Conservation (phyloP, 1,140 invertebrate species). For the Brachystomella parvula region DNA sequence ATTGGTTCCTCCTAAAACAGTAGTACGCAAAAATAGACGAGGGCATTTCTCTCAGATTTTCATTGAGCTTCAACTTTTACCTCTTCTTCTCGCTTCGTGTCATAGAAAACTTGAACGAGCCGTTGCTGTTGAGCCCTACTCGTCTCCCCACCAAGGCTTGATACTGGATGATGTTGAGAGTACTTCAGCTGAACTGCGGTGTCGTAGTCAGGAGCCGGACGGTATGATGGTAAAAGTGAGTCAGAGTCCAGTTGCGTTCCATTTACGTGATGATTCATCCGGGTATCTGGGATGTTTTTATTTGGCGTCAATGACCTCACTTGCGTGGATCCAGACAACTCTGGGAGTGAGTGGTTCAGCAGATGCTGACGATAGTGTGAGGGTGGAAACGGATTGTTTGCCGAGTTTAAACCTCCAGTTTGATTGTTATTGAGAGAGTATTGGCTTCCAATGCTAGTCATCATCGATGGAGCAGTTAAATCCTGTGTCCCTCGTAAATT, state of each 20-base stretch:
- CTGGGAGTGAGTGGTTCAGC: slow-evolving; percentile 28
- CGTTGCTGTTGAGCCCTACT: too few relatives aligned
- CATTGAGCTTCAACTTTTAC: too few relatives aligned
- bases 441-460: slow-evolving; percentile 25
- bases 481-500: slow-evolving; percentile 29
- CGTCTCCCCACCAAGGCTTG: too few relatives aligned
- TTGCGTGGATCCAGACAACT: slow-evolving; percentile 10
- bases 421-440: slow-evolving; percentile 33
- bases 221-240: slow-evolving; percentile 75
- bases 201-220: slow-evolving; percentile 87
- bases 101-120: too few relatives aligned
- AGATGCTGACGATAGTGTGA: slow-evolving; percentile 1
- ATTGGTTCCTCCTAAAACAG: slow-evolving; percentile 36
- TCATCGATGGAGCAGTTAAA: slow-evolving; percentile 26
- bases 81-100: too few relatives aligned
- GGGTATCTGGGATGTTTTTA: not conserved
- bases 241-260: slow-evolving; percentile 38
- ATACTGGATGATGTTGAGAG: slow-evolving; percentile 27
- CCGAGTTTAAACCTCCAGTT: not conserved
- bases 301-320: too few relatives aligned
- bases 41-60: too few relatives aligned
- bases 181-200: slow-evolving; percentile 68
- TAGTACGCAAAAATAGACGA: too few relatives aligned
- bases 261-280: not conserved
- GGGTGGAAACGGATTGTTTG: not conserved